Percentiles rank a stretch among this genome's conserved stretches.
Conservation (phyloP, 2,797 vertebrate genomes). For the Pseudomugil gertrudae region DNA sequence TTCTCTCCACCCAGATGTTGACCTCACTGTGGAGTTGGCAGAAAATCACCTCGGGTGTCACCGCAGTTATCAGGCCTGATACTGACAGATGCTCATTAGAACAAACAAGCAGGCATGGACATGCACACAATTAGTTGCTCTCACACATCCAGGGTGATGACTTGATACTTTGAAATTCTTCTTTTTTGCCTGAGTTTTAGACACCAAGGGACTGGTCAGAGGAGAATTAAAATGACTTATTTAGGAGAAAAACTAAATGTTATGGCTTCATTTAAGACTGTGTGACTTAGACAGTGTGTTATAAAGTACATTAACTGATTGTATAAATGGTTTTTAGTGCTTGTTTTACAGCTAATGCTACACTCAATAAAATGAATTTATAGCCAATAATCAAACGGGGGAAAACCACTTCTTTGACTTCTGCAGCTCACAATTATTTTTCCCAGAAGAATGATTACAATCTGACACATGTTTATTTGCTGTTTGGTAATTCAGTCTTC, state of each 20-base stretch:
- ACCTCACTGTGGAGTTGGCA: constrained; percentile 73
- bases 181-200: constrained; percentile 28
- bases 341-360: constrained; percentile 10
- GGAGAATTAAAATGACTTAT: constrained; percentile 6
- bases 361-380: constrained; percentile 24
- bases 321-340: not conserved
- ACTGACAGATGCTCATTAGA: constrained; percentile 81
- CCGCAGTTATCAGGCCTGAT: constrained; percentile 64
- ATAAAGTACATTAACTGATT: not conserved
- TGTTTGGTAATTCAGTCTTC: constrained; percentile 30
- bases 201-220: not conserved
- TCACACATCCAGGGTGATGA: constrained; percentile 25
- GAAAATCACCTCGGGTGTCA: constrained; percentile 75
- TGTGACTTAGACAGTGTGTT: not conserved
- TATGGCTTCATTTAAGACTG: not conserved
- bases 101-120: constrained; percentile 54
- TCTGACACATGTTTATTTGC: constrained; percentile 27
- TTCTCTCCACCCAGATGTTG: constrained; percentile 81
- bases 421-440: constrained; percentile 19
- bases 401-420: constrained; percentile 16
- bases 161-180: constrained; percentile 29
- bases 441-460: constrained; percentile 35
- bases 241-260: not conserved
- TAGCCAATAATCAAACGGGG: constrained; percentile 20
- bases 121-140: constrained; percentile 16